Evolutionary conservation across 2,888 invertebrate genomes (phyloP).

Genomic region (Reticulitermes lucifugus): DNA sequence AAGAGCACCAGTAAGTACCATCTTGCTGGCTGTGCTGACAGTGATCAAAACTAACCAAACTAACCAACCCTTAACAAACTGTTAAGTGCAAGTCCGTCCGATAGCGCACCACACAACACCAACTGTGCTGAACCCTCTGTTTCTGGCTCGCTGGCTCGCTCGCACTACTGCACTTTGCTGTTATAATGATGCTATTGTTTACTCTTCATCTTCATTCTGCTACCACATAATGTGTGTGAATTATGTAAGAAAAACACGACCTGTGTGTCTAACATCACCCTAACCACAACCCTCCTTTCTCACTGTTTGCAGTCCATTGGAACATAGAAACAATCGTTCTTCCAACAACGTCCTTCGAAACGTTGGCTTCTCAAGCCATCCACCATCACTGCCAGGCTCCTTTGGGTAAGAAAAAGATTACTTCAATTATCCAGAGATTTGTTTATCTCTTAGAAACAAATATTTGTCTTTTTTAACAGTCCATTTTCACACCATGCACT

Average conservation of each 20-base stretch:
- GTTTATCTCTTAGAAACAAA: neutral
- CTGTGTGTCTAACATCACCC: constrained; percentile 21
- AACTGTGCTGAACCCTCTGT: constrained; percentile 16
- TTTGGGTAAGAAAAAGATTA: constrained; percentile 60
- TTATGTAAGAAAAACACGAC: constrained; percentile 20
- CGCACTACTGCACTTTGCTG: constrained; percentile 23
- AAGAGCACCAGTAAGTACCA: constrained; percentile 63
- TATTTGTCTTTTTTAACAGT: neutral
- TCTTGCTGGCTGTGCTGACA: constrained; percentile 26
- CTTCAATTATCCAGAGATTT: constrained; percentile 38
- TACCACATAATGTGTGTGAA: constrained; percentile 22
- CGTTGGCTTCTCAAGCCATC: constrained; percentile 59
- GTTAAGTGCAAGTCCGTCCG: constrained; percentile 23
- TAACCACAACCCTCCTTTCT: constrained; percentile 45
- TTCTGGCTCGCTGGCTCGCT: constrained; percentile 1
- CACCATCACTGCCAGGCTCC: constrained; percentile 57
- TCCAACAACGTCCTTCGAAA: constrained; percentile 65
- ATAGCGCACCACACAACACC: constrained; percentile 16
- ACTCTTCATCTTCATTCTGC: constrained; percentile 23
- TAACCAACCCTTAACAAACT: constrained; percentile 29
- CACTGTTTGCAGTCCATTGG: constrained; percentile 68
- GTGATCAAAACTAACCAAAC: constrained; percentile 12
- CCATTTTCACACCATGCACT: too few relatives aligned
- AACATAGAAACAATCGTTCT: constrained; percentile 71
- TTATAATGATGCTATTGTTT: constrained; percentile 20